Evolutionary conservation across 2,888 invertebrate genomes (phyloP).

Genomic region (Eupsilia transversa): DNA sequence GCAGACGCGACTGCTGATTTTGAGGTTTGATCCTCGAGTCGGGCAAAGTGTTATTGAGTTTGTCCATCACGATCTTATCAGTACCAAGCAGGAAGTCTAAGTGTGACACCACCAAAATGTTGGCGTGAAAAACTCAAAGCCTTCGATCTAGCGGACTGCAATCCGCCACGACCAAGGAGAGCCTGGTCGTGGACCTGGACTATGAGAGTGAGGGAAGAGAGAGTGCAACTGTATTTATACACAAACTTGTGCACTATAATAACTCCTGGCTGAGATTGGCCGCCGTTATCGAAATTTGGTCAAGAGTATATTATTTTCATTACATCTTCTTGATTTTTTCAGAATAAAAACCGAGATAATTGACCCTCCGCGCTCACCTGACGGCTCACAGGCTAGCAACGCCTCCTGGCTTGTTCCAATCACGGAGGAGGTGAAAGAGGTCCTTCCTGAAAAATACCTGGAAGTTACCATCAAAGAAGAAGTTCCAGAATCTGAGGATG

Average conservation of each 20-base stretch:
- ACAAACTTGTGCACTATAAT: neutral
- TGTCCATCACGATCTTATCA: neutral
- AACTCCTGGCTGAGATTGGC: neutral
- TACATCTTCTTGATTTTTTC: slow-evolving; percentile 17
- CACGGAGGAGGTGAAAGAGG: slow-evolving; percentile 25
- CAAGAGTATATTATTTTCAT: too few species aligned
- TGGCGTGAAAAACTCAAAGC: too few species aligned
- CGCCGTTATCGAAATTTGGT: neutral
- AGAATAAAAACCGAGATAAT: slow-evolving; percentile 7
- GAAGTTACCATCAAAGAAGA: slow-evolving; percentile 39
- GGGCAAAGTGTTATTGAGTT: neutral
- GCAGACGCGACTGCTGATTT: too few species aligned
- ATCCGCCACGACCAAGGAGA: too few species aligned
- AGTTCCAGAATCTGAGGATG: slow-evolving; percentile 7
- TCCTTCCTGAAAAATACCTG: slow-evolving; percentile 1
- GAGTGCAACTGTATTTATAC: too few species aligned
- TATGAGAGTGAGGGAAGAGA: neutral
- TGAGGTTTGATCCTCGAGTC: neutral
- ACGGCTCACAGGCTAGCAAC: neutral
- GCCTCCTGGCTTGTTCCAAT: slow-evolving; percentile 28
- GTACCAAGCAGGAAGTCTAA: neutral
- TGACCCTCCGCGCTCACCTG: slow-evolving; percentile 12
- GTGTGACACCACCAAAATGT: neutral
- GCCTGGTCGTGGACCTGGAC: too few species aligned
- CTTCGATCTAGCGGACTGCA: too few species aligned